Conservation (phyloP, 2,113 vertebrate species). For the Gobiocypris rarus region DNA sequence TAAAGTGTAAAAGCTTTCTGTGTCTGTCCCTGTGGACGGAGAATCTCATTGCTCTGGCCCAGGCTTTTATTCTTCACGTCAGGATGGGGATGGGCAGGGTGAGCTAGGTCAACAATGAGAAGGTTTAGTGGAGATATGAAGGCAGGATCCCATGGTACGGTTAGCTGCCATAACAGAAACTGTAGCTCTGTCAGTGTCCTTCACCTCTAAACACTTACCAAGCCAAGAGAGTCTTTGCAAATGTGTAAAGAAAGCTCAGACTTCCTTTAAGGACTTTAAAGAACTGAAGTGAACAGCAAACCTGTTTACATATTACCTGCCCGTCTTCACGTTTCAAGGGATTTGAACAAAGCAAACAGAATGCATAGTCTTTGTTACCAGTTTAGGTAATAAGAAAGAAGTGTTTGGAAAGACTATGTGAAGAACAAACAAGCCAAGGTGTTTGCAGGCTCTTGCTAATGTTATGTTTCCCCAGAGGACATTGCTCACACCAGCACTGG, state of each 20-base stretch:
- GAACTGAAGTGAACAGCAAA: slow-evolving; percentile 22
- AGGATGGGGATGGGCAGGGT: slow-evolving; percentile 43
- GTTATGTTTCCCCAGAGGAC: slow-evolving; percentile 47
- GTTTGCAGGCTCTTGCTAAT: slow-evolving; percentile 45
- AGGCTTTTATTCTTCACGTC: slow-evolving; percentile 1
- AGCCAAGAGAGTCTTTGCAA: slow-evolving; percentile 7
- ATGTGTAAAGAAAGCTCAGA: not conserved
- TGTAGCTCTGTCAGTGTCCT: slow-evolving; percentile 49
- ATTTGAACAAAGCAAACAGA: slow-evolving; percentile 38
- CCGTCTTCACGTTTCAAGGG: slow-evolving; percentile 53
- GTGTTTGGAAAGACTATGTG: slow-evolving; percentile 42
- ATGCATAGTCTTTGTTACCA: slow-evolving; percentile 48
- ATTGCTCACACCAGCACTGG: slow-evolving; percentile 9
- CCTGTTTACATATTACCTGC: slow-evolving; percentile 42
- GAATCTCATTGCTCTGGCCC: slow-evolving; percentile 43
- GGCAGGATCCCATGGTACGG: slow-evolving; percentile 40
- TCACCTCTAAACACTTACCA: slow-evolving; percentile 46
- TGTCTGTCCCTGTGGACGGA: slow-evolving; percentile 39
- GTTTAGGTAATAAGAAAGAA: slow-evolving; percentile 37
- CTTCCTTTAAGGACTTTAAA: not conserved
- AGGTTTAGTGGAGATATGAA: slow-evolving; percentile 48
- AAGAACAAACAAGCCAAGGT: slow-evolving; percentile 47
- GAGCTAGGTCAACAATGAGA: slow-evolving; percentile 46
- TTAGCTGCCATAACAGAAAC: slow-evolving; percentile 46
- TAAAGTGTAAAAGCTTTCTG: slow-evolving; percentile 38